Conservation (phyloP, 1,140 invertebrate species). For the Hestina assimilis region DNA sequence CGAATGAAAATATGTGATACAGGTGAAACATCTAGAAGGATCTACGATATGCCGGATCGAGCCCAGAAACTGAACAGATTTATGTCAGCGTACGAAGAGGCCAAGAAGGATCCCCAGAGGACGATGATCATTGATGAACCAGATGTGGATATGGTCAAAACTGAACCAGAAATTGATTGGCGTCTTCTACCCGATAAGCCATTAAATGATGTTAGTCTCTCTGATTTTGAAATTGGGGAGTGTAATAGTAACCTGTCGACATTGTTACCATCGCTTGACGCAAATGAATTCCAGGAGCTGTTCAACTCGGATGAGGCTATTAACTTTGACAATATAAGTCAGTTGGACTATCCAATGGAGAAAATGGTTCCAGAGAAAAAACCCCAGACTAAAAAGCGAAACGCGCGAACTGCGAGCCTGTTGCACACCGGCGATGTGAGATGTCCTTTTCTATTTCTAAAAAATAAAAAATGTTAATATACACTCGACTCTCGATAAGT, state of each 20-base stretch:
- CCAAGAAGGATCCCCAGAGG: conserved; percentile 41
- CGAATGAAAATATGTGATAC: conserved; percentile 47
- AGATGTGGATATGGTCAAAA: conserved; percentile 50
- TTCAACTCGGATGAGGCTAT: conserved; percentile 40
- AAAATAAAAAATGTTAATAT: background rate
- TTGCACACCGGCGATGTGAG: conserved; percentile 26
- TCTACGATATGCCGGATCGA: conserved; percentile 45
- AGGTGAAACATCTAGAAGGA: conserved; percentile 33
- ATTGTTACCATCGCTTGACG: conserved; percentile 41
- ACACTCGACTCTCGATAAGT: too few relatives aligned
- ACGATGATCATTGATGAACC: conserved; percentile 46
- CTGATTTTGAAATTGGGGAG: conserved; percentile 53
- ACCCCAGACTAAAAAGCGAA: conserved; percentile 38
- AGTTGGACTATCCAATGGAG: conserved; percentile 32
- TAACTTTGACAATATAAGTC: conserved; percentile 39
- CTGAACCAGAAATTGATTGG: conserved; percentile 54
- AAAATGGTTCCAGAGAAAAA: conserved; percentile 34
- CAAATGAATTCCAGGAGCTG: conserved; percentile 49
- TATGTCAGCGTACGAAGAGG: conserved; percentile 30
- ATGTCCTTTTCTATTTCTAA: background rate
- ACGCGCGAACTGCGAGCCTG: conserved; percentile 36
- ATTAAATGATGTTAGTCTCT: conserved; percentile 40
- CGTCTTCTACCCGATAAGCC: conserved; percentile 28
- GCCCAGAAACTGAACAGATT: conserved; percentile 27
- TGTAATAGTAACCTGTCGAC: conserved; percentile 35